Base-by-base conservation (phyloP, 2,113 vertebrate genomes). In the Rutilus rutilus region DNA sequence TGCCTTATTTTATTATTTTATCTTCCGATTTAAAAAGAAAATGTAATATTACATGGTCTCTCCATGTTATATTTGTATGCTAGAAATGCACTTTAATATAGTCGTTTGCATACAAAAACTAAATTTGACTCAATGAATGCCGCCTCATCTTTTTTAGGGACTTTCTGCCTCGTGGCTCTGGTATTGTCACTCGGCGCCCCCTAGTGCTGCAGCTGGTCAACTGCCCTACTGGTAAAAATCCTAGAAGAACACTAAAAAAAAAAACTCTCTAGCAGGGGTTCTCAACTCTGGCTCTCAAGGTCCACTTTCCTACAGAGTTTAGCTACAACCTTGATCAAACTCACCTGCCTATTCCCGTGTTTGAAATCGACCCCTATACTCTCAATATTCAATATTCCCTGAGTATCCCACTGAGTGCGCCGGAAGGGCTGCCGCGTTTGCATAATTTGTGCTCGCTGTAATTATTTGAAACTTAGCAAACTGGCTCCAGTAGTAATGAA, bases 121-220 rank as follows among this genome's bases (percentile, higher is more conserved):
- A 57, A 57, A 57, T 21, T 25, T 52, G 15, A 77, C n/a, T 60
- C 54, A 15, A 6, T 27, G 15, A 50, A 76, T 21, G 54, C 36
- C 42, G 7, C 45, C 45, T 62, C 39, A 11, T 87, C 39, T 9
- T 25, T 76, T 6, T 27, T 17, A 99, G 98, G 90, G 98, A 99
- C 91, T 99, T 99, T 93, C 95, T 99, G 64, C 97, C 98, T 65
- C 96, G 98, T 65, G 97, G 97, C 78, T 99, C 98, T 89, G 98
- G 98, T 71, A 99, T 99, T 0, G 97, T 99, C 80, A 99, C 97
- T 86, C 94, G 97, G 1, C 96, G 97, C 54, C 98, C 98, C 0
- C 95, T 99, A 86, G 97, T 99, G 88, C 92, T 99, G 88, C 97
- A 99, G 93, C 95, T 99, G 88, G 97, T 98, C 57, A 97, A 95